Evolutionary conservation across 2,888 invertebrate genomes (phyloP).

Genomic region (Zeuzera pyrina): DNA sequence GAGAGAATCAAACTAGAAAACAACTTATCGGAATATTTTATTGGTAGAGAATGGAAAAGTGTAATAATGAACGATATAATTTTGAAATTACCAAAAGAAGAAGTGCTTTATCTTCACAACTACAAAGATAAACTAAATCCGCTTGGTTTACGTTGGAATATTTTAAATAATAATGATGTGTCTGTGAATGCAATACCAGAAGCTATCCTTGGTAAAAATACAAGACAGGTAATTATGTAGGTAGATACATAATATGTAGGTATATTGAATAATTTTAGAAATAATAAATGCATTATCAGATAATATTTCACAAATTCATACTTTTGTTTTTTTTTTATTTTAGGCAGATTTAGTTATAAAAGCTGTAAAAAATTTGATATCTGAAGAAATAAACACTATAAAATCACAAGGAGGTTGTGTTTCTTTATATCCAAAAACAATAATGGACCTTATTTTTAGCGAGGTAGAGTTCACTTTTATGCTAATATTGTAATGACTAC

Average conservation of each 20-base stretch:
- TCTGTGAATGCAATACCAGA: conserved; percentile 72
- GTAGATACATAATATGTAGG: no score
- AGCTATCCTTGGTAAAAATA: conserved; percentile 73
- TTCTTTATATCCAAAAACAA: conserved; percentile 50
- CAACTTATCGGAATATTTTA: conserved; percentile 71
- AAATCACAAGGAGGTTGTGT: conserved; percentile 61
- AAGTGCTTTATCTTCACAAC: conserved; percentile 66
- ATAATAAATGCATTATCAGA: not conserved
- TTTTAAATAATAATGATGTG: conserved; percentile 47
- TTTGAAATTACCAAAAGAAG: conserved; percentile 47
- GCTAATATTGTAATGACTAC: not conserved
- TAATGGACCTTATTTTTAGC: conserved; percentile 58
- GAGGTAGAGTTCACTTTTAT: conserved; percentile 28
- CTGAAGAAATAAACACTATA: conserved; percentile 71
- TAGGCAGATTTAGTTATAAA: conserved; percentile 49
- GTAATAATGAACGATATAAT: conserved; percentile 25
- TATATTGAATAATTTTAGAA: conserved; percentile 5
- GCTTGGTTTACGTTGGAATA: conserved; percentile 72
- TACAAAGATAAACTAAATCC: conserved; percentile 67
- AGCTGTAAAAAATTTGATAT: conserved; percentile 66
- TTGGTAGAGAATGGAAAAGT: conserved; percentile 44
- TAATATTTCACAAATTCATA: not conserved
- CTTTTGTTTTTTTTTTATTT: conserved; percentile 10
- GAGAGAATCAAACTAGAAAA: conserved; percentile 86
- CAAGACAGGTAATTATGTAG: conserved; percentile 71